Evolutionary conservation across 2,888 invertebrate species (phyloP).

Genomic region (Mellilla xanthometata): DNA sequence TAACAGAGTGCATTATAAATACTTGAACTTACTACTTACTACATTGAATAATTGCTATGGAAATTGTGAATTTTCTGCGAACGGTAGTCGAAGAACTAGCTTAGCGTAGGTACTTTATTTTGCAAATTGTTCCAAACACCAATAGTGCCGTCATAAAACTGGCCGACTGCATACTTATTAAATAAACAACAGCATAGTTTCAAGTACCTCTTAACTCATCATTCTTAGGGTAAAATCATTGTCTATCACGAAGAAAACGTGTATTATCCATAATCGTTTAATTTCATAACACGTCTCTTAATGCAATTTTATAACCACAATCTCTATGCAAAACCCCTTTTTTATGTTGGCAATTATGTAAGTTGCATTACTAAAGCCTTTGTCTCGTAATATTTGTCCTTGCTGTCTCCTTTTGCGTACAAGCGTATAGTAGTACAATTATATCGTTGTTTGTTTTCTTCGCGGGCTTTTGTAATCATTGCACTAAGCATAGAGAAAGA

Average conservation of each 20-base stretch:
- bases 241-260: conserved; percentile 10
- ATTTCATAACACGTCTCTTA: conserved; percentile 22
- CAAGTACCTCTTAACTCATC: not conserved
- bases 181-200: no score
- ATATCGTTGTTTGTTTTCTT: conserved; percentile 12
- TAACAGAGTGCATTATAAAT: no score
- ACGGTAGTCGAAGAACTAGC: no score
- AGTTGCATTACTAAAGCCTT: conserved; percentile 13
- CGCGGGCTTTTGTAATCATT: conserved; percentile 7
- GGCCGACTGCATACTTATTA: no score
- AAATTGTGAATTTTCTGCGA: no score
- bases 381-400: conserved; percentile 23
- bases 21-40: no score
- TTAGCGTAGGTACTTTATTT: no score
- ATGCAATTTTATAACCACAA: conserved; percentile 19
- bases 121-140: no score
- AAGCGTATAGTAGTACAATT: conserved; percentile 13
- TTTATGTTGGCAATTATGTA: conserved; percentile 14
- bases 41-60: no score
- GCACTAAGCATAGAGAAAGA: conserved; percentile 4
- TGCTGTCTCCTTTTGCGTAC: conserved; percentile 2
- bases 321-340: conserved; percentile 23
- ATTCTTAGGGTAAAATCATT: conserved; percentile 2
- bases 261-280: conserved; percentile 16
- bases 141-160: no score